Evolutionary conservation across 2,797 vertebrate genomes (phyloP), one percentile per base, ranked within the genome.

Genomic region (Gambusia yucatana): DNA sequence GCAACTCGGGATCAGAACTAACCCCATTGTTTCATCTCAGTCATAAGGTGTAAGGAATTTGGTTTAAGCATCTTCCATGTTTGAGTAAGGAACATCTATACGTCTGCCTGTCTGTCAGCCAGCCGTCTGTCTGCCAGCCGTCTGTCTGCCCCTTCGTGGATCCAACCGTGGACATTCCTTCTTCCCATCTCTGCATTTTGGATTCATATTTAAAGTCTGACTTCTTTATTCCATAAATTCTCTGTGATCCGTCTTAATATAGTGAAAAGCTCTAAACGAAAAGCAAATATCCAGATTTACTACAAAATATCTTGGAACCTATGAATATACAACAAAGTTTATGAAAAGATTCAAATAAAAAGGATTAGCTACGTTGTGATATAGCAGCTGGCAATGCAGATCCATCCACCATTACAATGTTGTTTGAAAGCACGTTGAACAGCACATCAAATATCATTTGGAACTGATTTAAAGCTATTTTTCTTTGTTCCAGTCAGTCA

Each of bases 291-390:
- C 13, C 22, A 44, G 10, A 14, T 1, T 0, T 44, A 6, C 14
- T 46, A 10, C 1, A 70, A 28, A 70, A 70, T 43, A 14, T 46
- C 10, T 16, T 17, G 14, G 48, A 22, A 50, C 46, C 50, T 52
- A 25, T 8, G 0, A n/a, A n/a, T n/a, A n/a, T n/a, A 25, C 33
- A 79, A n/a, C 10, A 46, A 25, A 25, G n/a, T 8, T 33, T 67
- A 30, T 44, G 28, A 52, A 44, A 52, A n/a, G 14, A 25, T 39
- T 33, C 11, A 20, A 41, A n/a, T 8, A 33, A 44, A 57, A 25
- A 36, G 20, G 25, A 70, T 20, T 75, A 63, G 47, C 67, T 59
- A 22, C 28, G 57, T 33, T 30, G 11, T 59, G 44, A 73, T 20
- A 75, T 73, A 14, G 50, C 25, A 61, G 57, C 3, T 65, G 33